Evolutionary conservation across 1,140 invertebrate genomes (phyloP).

Genomic region (Saccostrea cuccullata): DNA sequence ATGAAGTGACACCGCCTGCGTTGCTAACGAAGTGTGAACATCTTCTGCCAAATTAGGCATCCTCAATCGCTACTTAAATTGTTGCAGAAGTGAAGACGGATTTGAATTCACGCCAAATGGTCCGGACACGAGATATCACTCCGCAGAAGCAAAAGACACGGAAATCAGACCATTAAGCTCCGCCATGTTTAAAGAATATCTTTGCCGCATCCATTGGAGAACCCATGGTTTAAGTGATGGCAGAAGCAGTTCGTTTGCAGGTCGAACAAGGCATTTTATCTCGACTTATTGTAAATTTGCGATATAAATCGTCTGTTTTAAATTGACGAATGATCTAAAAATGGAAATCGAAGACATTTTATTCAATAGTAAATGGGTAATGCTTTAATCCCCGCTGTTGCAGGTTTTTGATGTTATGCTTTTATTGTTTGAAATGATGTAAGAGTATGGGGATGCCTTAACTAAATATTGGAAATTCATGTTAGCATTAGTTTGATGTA

Average conservation of each 20-base stretch:
- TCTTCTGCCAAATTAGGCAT: slow-evolving; percentile 49
- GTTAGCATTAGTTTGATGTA: background rate
- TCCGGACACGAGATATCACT: slow-evolving; percentile 34
- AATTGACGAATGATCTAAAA: slow-evolving; percentile 14
- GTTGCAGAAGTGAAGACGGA: slow-evolving; percentile 34
- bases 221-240: background rate
- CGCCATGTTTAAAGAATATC: slow-evolving; percentile 23
- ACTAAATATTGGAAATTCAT: background rate
- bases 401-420: background rate
- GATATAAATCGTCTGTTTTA: slow-evolving; percentile 17
- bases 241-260: slow-evolving; percentile 13
- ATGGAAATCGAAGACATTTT: slow-evolving; percentile 32
- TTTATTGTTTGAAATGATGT: background rate
- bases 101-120: slow-evolving; percentile 37
- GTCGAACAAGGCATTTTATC: slow-evolving; percentile 23
- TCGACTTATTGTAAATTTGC: slow-evolving; percentile 22
- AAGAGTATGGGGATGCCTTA: background rate
- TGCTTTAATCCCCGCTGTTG: slow-evolving; percentile 7
- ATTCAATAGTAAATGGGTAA: background rate
- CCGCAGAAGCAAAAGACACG: slow-evolving; percentile 20
- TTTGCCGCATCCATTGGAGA: slow-evolving; percentile 8
- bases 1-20: slow-evolving; percentile 43
- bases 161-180: slow-evolving; percentile 30
- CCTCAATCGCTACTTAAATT: slow-evolving; percentile 45
- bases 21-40: slow-evolving; percentile 50